Percentiles rank a stretch among this genome's conserved stretches.
Evolutionary conservation across 2,797 vertebrate genomes (phyloP).

Genomic region (Buceros bicornis): DNA sequence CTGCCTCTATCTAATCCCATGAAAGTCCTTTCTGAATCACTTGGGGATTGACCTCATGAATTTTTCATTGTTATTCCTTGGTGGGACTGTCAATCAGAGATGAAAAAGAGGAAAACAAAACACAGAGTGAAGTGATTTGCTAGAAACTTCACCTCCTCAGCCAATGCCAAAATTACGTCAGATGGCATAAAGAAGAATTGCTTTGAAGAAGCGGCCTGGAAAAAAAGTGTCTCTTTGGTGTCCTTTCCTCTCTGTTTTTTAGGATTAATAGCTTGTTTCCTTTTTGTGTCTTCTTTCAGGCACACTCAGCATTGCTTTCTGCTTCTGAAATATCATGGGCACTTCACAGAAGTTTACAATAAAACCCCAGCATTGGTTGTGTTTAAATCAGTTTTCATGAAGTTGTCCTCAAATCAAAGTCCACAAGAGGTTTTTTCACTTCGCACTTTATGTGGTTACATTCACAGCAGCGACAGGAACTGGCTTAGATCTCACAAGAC

Average conservation of each 20-base stretch:
- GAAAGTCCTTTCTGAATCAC: conserved; percentile 54
- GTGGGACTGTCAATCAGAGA: conserved; percentile 66
- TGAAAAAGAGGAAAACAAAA: conserved; percentile 54
- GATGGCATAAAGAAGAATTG: not conserved
- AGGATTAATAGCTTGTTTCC: conserved; percentile 2
- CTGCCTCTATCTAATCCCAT: conserved; percentile 44
- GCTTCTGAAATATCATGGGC: not conserved
- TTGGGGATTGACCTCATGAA: conserved; percentile 51
- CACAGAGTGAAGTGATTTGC: not conserved
- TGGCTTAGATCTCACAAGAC: not conserved
- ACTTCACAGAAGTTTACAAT: not conserved
- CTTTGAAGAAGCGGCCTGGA: not conserved
- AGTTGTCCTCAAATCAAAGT: not conserved
- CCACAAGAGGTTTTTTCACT: not conserved
- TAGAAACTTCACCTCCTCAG: conserved; percentile 9
- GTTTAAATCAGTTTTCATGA: not conserved
- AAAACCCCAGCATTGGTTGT: not conserved
- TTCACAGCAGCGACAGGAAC: not conserved
- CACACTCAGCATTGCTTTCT: not conserved
- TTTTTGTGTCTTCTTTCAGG: not conserved
- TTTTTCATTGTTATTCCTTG: conserved; percentile 58
- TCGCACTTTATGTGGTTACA: not conserved
- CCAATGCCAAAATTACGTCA: not conserved
- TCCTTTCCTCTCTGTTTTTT: not conserved
- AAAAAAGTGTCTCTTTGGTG: not conserved